Conservation (phyloP, 2,797 vertebrate species). For the Propithecus perrieri region DNA sequence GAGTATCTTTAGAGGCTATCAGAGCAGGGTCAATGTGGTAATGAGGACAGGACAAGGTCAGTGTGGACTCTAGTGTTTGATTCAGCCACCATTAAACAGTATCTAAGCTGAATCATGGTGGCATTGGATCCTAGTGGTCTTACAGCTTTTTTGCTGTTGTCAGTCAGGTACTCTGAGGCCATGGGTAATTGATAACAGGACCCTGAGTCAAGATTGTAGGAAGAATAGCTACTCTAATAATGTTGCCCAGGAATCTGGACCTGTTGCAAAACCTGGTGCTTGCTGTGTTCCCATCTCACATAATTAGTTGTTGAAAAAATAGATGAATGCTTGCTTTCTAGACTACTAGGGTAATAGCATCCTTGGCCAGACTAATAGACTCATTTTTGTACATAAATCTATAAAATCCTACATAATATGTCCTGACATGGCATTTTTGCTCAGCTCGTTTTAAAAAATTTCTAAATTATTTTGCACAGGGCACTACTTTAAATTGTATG, state of each 20-base stretch:
- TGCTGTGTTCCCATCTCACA: background rate
- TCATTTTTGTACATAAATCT: background rate
- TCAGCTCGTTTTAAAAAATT: background rate
- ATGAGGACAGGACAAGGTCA: background rate
- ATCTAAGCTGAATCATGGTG: background rate
- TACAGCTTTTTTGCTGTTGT: background rate
- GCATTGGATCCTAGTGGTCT: background rate
- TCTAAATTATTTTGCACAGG: background rate
- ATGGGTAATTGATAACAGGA: background rate
- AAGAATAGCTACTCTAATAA: background rate
- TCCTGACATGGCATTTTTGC: background rate
- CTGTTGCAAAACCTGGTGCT: background rate
- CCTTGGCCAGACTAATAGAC: background rate
- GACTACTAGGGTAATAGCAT: background rate
- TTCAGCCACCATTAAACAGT: background rate
- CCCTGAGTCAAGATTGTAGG: background rate
- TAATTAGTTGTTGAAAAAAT: background rate
- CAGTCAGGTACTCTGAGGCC: background rate
- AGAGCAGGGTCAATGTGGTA: background rate
- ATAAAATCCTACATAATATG: background rate
- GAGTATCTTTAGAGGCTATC: constrained; percentile 20
- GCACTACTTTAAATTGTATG: background rate
- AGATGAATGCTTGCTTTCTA: background rate
- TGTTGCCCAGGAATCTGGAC: background rate
- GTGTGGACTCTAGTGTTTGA: background rate